Evolutionary conservation across 2,113 vertebrate species (phyloP).

Genomic region (Trogon surrucura): DNA sequence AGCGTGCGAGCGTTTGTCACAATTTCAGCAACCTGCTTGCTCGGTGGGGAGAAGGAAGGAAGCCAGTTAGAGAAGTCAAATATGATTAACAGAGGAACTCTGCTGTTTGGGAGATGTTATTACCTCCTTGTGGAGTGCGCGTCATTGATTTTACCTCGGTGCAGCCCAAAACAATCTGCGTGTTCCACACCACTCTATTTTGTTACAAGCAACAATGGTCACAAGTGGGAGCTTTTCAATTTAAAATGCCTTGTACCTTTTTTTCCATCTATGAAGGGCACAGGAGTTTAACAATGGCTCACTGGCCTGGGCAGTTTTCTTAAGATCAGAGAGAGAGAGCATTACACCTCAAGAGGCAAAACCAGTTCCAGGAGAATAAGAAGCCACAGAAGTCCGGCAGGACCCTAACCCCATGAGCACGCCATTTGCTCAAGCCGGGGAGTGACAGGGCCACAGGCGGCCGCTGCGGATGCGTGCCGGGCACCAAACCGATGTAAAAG

Average conservation of each 20-base stretch:
- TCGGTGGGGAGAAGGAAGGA: not conserved
- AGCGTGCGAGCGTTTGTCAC: not conserved
- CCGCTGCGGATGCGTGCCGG: not conserved
- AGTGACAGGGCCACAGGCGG: fast-evolving
- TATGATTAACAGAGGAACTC: not conserved
- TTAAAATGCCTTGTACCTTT: not conserved
- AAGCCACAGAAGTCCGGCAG: not conserved
- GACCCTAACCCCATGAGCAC: fast-evolving
- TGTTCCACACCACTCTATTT: not conserved
- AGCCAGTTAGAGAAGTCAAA: not conserved
- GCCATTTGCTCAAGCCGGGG: no score
- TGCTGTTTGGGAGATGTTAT: not conserved
- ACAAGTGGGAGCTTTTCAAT: not conserved
- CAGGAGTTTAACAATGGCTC: not conserved
- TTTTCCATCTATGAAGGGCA: not conserved
- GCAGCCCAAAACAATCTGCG: not conserved
- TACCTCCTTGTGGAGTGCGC: not conserved
- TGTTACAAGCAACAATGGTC: not conserved
- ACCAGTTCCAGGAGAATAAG: not conserved
- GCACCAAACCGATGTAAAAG: fast-evolving
- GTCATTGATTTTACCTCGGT: not conserved
- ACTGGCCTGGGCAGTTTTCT: not conserved
- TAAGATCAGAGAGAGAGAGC: not conserved
- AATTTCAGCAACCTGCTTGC: not conserved
- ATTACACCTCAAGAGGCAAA: not conserved